A percentile compares a stretch with the other conserved stretches of the same genome.
Conservation (phyloP, 1,140 invertebrate species). For the Bombus confusus region DNA sequence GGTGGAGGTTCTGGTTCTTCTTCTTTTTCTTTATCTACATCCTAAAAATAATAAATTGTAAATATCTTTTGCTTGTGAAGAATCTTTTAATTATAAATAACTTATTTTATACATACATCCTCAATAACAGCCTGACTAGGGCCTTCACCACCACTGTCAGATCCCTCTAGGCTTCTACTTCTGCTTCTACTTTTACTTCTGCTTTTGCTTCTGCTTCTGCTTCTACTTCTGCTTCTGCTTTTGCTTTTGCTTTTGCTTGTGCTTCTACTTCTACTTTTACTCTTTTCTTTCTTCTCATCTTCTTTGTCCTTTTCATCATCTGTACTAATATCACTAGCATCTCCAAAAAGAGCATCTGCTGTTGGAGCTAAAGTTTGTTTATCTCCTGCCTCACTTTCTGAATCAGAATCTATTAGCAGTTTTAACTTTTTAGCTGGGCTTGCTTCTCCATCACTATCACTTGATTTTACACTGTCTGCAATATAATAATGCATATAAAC, state of each 20-base stretch:
- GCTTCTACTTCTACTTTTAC: conserved; percentile 76
- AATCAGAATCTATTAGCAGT: conserved; percentile 83
- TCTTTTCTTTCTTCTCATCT: conserved; percentile 74
- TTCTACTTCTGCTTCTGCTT: conserved; percentile 73
- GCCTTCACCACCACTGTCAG: conserved; percentile 75
- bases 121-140: conserved; percentile 77
- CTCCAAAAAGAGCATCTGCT: conserved; percentile 94
- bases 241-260: conserved; percentile 71
- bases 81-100: background rate
- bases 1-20: conserved; percentile 90
- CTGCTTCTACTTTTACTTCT: conserved; percentile 75
- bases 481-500: conserved; percentile 15
- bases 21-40: conserved; percentile 86
- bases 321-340: conserved; percentile 95
- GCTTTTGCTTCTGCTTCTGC: conserved; percentile 72
- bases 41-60: conserved; percentile 72
- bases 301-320: conserved; percentile 87
- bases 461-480: conserved; percentile 47
- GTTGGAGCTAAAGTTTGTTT: conserved; percentile 82
- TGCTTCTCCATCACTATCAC: conserved; percentile 60
- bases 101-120: conserved; percentile 70
- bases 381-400: conserved; percentile 80
- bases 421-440: conserved; percentile 78
- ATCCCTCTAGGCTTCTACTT: conserved; percentile 73
- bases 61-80: background rate